Base-by-base conservation (phyloP, 2,113 vertebrate genomes). In the Lepus timidus region DNA sequence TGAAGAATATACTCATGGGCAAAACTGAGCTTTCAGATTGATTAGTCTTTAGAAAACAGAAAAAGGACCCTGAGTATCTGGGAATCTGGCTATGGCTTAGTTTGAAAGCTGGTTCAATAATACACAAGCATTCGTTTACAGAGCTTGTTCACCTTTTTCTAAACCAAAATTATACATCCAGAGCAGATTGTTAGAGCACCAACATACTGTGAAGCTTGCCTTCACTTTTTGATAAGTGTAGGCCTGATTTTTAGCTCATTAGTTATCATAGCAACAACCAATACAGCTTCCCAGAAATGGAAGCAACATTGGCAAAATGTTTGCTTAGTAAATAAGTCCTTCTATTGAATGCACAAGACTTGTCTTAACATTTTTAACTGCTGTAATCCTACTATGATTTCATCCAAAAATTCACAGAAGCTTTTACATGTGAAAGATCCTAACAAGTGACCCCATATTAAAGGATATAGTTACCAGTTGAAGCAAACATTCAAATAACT, bases 141-240 rank as follows among this genome's bases (percentile, higher is more conserved):
- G 51, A 33, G 1, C 0, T 70, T 4, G 10, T 16, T 3, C 31
- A 49, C 17, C 67, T 83, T 94, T 31, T 67, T 22, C 10, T 67
- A 76, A 97, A 19, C 33, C n/a, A 52, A 88, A 91, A 76, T 91
- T 49, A 68, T 49, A 51, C 58, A 36, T 80, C 3, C 76, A 93
- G 95, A 68, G 1, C 1, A 75, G 0, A 17, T 49, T 80, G 71
- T 83, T 91, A 29, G 1, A 64, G 4, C 39, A 79, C 19, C 49
- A 65, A 79, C 31, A 67, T 9, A 22, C 6, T 67, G 80, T 39
- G 16, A 27, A 83, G 31, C 39, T 36, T 84, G 0, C 55, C 94
- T 92, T 70, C 33, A 55, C 65, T 5, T 84, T 58, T n/a, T 83
- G 4, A 20, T 95, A 90, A 90, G 11, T 88, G 12, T 22, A 85